Evolutionary conservation across 53 echinoderm and acorn worm genomes (phyloP).

Genomic region (Paracentrotus lividus): DNA sequence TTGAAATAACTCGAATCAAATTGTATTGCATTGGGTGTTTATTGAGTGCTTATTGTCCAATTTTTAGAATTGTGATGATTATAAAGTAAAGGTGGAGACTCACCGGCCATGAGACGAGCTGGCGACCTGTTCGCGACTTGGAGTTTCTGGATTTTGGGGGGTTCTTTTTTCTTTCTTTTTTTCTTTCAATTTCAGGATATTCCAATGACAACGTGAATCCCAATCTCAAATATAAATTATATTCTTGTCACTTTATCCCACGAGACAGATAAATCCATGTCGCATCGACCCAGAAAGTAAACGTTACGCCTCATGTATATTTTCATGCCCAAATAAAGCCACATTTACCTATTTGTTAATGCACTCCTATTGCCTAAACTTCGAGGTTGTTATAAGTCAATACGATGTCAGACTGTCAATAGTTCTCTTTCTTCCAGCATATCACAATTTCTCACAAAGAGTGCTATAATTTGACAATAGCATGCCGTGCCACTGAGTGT

Average conservation of each 20-base stretch:
- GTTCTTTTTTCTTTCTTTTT: neutral
- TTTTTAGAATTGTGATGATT: neutral
- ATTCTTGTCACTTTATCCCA: neutral
- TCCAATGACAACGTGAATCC: neutral
- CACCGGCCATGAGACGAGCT: no score
- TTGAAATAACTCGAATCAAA: neutral
- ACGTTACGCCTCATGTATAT: neutral
- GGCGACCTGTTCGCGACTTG: no score
- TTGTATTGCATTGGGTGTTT: no score
- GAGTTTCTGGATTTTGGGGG: no score
- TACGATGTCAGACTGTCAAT: constrained; percentile 11
- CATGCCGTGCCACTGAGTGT: neutral
- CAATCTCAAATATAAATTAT: neutral
- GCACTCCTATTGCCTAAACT: neutral
- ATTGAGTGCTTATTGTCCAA: no score
- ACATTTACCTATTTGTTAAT: neutral
- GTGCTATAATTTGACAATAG: neutral
- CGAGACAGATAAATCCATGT: neutral
- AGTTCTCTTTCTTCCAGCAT: neutral
- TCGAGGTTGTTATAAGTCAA: neutral
- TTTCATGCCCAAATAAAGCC: neutral
- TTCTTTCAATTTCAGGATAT: no score
- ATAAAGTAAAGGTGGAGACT: neutral
- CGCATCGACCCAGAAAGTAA: neutral
- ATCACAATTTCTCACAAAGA: neutral